phyloP scores from a whole-genome alignment of 2,888 invertebrate genomes.

The Diogma glabrata region DNA sequence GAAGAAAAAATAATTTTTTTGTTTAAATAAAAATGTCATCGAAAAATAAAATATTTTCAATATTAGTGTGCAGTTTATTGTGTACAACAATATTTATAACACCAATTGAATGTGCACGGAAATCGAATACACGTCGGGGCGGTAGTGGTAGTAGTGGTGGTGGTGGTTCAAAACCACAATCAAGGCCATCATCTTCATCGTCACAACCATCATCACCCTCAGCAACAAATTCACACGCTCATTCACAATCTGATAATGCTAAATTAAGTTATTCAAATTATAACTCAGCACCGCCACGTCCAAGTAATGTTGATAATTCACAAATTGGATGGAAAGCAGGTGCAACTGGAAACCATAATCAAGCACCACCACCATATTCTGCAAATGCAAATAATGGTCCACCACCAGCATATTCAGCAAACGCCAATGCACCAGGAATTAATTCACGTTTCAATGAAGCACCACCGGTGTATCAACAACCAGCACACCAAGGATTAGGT shows the following conservation, averaged over 20 bases:
- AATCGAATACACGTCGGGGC: constrained; percentile 5
- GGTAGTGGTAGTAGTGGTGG: not conserved
- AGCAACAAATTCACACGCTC: constrained; percentile 5
- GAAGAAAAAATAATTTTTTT: no score
- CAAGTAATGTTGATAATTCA: not conserved
- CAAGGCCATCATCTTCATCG: constrained; percentile 1
- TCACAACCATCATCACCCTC: not conserved
- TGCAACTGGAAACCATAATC: no score
- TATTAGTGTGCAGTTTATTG: constrained; percentile 1
- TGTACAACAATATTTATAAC: constrained; percentile 1
- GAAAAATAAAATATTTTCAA: not conserved
- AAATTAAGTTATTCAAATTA: constrained; percentile 7
- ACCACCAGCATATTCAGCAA: not conserved
- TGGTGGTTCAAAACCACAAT: no score
- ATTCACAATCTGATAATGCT: constrained; percentile 1
- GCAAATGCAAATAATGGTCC: constrained; percentile 1
- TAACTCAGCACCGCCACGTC: not conserved
- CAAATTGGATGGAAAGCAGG: no score
- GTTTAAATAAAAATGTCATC: not conserved
- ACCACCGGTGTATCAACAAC: not conserved
- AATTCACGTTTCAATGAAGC: no score
- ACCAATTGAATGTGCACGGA: constrained; percentile 7
- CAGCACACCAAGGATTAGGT: not conserved
- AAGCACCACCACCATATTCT: not conserved
- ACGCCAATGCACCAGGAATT: not conserved